These are phyloP conservation scores for Drosophila nasuta DNA, from an alignment of 1,140 invertebrate species.

Conservation along the genomic window DNA sequence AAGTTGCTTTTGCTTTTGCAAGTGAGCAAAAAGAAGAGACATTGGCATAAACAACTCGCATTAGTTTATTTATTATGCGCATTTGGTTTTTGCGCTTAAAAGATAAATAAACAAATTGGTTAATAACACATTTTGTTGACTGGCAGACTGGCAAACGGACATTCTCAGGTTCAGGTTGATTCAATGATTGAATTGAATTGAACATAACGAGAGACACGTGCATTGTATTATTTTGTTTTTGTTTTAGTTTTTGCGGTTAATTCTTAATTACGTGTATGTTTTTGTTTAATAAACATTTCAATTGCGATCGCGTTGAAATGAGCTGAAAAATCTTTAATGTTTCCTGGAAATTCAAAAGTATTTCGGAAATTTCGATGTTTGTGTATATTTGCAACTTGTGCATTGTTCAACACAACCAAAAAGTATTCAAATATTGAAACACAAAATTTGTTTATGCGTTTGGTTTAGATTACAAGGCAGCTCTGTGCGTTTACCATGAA, in stretches of 20 bases:
- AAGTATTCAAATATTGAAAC: slow-evolving; percentile 26
- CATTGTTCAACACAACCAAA: not conserved
- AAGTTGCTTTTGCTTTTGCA: slow-evolving; percentile 3
- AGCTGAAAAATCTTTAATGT: slow-evolving; percentile 55
- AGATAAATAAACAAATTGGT: slow-evolving; percentile 40
- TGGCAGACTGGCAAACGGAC: slow-evolving; percentile 32
- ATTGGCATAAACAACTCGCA: slow-evolving; percentile 42
- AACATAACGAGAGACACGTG: slow-evolving; percentile 32
- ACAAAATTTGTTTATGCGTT: slow-evolving; percentile 41
- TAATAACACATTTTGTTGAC: slow-evolving; percentile 27
- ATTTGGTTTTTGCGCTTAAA: slow-evolving; percentile 1
- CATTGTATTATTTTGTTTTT: slow-evolving; percentile 18
- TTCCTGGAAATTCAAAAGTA: slow-evolving; percentile 73
- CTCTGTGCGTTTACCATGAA: slow-evolving; percentile 36
- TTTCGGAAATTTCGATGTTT: not conserved
- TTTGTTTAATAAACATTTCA: slow-evolving; percentile 56
- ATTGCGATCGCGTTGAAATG: slow-evolving; percentile 12
- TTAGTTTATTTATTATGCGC: slow-evolving; percentile 33
- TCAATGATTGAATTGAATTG: slow-evolving; percentile 46
- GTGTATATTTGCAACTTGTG: not conserved
- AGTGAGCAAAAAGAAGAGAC: not conserved
- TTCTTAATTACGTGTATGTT: slow-evolving; percentile 47
- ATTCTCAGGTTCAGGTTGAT: slow-evolving; percentile 25
- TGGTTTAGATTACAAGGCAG: slow-evolving; percentile 41
- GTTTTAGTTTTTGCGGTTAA: slow-evolving; percentile 5